A percentile compares a stretch with the other conserved stretches of the same genome.
These are phyloP conservation scores for Leptodactylus fallax DNA, from an alignment of 2,797 vertebrate genomes.

Conservation along the genomic window DNA sequence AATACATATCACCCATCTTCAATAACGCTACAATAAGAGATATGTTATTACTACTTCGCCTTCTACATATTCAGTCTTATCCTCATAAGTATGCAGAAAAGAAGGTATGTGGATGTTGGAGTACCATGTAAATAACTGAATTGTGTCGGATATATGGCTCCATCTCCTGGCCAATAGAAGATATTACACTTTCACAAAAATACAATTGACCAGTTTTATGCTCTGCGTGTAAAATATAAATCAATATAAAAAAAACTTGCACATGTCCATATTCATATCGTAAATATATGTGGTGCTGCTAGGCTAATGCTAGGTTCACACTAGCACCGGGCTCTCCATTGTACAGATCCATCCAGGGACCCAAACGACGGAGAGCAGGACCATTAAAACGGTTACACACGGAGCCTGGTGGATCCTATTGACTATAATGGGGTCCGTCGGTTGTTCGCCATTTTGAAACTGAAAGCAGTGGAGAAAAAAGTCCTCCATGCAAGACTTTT, in stretches of 20 bases:
- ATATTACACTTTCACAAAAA: background rate
- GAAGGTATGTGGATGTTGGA: background rate
- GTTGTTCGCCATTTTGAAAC: too few species aligned
- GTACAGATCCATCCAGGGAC: too few species aligned
- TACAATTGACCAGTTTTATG: background rate
- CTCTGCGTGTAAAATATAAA: background rate
- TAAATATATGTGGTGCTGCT: background rate
- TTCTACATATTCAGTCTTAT: background rate
- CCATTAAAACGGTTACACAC: too few species aligned
- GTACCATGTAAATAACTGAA: background rate
- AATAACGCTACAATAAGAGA: constrained; percentile 80
- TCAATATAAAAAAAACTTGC: background rate
- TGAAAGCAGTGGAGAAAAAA: too few species aligned
- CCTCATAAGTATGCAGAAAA: background rate
- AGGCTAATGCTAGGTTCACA: too few species aligned
- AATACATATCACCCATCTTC: constrained; percentile 92
- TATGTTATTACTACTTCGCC: background rate
- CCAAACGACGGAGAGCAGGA: too few species aligned
- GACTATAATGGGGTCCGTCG: too few species aligned
- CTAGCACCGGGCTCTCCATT: too few species aligned
- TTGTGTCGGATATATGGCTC: background rate
- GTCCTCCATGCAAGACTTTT: too few species aligned
- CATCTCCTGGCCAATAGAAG: background rate
- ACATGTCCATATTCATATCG: background rate
- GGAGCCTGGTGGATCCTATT: too few species aligned